phyloP scores from a whole-genome alignment of 2,888 invertebrate genomes.

The Pseudococcus longispinus region DNA sequence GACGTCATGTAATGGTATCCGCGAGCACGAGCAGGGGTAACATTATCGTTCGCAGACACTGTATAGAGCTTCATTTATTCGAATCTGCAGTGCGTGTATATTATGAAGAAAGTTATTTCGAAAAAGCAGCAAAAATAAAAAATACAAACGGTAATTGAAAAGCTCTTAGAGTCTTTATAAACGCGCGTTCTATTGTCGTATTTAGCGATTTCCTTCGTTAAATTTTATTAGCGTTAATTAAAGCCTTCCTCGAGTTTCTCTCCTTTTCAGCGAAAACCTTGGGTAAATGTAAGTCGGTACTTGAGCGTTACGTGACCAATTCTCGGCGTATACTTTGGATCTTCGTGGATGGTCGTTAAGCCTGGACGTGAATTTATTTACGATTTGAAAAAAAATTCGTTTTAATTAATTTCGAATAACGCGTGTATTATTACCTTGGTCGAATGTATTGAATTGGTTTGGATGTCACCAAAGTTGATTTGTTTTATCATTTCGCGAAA shows the following conservation, averaged over 20 bases:
- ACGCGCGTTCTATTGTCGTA: constrained; percentile 8
- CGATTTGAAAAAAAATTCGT: not conserved
- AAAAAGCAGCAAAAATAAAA: not conserved
- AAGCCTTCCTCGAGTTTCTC: constrained; percentile 24
- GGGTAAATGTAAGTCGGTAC: constrained; percentile 31
- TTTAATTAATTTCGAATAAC: constrained; percentile 16
- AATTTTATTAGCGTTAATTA: constrained; percentile 42
- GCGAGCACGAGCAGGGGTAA: too few species aligned
- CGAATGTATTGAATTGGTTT: not conserved
- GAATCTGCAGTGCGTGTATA: not conserved
- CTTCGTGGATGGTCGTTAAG: not conserved
- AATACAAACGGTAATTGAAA: not conserved
- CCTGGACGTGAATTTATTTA: not conserved
- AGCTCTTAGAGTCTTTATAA: not conserved
- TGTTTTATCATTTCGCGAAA: not conserved
- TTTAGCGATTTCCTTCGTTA: constrained; percentile 39
- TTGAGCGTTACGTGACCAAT: constrained; percentile 33
- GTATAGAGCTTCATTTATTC: not conserved
- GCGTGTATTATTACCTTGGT: not conserved
- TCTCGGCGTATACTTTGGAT: not conserved
- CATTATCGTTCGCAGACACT: too few species aligned
- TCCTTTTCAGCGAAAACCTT: constrained; percentile 42
- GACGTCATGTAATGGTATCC: not conserved
- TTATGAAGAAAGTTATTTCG: constrained; percentile 8
- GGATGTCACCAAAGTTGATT: not conserved